Base-by-base conservation (phyloP, 2,888 invertebrate genomes). In the Aromia moschata region DNA sequence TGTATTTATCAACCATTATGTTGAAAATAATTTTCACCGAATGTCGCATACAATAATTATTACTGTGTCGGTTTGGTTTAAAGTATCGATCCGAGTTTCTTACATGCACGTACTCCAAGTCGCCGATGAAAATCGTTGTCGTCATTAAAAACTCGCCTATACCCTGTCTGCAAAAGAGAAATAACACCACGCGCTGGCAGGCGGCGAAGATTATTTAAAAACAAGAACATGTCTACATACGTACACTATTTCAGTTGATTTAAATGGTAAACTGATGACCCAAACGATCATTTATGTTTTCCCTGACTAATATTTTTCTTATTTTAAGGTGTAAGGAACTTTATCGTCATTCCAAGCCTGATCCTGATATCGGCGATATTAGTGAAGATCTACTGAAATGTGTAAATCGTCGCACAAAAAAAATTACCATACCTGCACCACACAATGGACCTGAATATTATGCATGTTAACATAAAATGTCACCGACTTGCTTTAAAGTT, bases 311-410 rank as follows among this genome's bases (percentile, higher is more conserved):
- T n/a, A n/a, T n/a, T n/a, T n/a, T n/a, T n/a, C n/a, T n/a, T n/a
- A n/a, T 44, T 72, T 70, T 51, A 51, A 72, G 72, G 71, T 36
- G 62, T 62, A 45, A 66, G 62, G 31, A 67, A 64, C 45, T 60
- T 66, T 17, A 56, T 58, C 31, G 59, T 68, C 30, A 33, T 71
- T 25, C 70, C 70, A 16, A 69, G 67, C 36, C 53, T 70, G 43
- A 4, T 71, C 52, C 54, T 70, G 45, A 37, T 70, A n/a, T 56
- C 67, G 17, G 60, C 65, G 45, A 56, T 56, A 17, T 44, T 70
- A n/a, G 59, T 59, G 57, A 68, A 65, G 56, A 57, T 64, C 49
- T 66, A 66, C 58, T 63, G 56, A 64, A 41, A 41, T 18, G 33
- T 40, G 44, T 56, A 30, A 38, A 56, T 36, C 51, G 52, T 25